Evolutionary conservation across 2,888 invertebrate species (phyloP).

Genomic region (Hirtodrosophila trivittata): DNA sequence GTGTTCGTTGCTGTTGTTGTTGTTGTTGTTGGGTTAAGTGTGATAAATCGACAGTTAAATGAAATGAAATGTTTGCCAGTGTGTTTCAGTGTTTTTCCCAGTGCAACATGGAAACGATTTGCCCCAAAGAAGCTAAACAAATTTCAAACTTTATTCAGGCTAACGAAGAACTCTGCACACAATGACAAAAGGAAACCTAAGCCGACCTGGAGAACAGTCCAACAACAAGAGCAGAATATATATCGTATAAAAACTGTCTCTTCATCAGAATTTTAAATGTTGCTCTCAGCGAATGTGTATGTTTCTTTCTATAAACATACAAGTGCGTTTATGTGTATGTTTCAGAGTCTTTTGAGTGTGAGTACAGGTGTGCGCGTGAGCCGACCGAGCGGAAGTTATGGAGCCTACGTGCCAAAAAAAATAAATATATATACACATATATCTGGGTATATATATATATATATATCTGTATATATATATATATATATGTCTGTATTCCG

Average conservation of each 20-base stretch:
- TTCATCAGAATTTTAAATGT: constrained; percentile 77
- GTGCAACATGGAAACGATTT: constrained; percentile 2
- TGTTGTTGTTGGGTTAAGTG: constrained; percentile 60
- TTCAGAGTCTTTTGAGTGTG: constrained; percentile 28
- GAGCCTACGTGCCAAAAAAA: constrained; percentile 69
- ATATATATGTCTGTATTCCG: constrained; percentile 18
- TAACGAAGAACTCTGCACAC: constrained; percentile 19
- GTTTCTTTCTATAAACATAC: constrained; percentile 24
- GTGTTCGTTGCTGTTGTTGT: constrained; percentile 12
- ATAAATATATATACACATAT: constrained; percentile 19
- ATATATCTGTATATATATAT: constrained; percentile 9
- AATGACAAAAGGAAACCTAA: constrained; percentile 16
- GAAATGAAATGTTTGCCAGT: constrained; percentile 50
- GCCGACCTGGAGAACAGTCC: constrained; percentile 6
- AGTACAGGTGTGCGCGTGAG: constrained; percentile 66
- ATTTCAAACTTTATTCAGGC: constrained; percentile 15
- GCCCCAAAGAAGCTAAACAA: constrained; percentile 9
- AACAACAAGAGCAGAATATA: constrained; percentile 24
- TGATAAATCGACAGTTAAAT: constrained; percentile 77
- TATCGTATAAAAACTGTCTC: constrained; percentile 73
- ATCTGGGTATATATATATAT: constrained; percentile 13
- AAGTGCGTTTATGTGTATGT: constrained; percentile 24
- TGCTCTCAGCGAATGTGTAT: constrained; percentile 27
- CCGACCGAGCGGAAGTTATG: constrained; percentile 69
- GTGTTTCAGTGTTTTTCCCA: constrained; percentile 2